Evolutionary conservation across 2,797 vertebrate species (phyloP).

Genomic region (Australoheros facetus): DNA sequence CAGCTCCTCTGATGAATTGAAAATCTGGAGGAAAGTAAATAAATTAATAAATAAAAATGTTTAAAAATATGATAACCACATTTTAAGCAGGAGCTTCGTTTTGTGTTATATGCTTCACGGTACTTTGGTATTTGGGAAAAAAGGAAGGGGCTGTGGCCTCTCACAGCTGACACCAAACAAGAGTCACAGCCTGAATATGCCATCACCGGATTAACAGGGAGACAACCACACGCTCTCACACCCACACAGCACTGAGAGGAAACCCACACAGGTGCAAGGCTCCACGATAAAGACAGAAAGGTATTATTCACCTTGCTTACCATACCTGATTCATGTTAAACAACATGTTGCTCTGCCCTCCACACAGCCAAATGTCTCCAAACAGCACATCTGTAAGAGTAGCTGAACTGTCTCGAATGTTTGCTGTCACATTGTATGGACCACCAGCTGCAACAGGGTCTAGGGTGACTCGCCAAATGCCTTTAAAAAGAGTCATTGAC

Average conservation of each 20-base stretch:
- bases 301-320: not conserved
- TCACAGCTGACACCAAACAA: not conserved
- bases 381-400: constrained; percentile 86
- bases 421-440: constrained; percentile 81
- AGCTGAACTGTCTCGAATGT: constrained; percentile 12
- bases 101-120: not conserved
- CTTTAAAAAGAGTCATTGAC: constrained; percentile 25
- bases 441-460: constrained; percentile 83
- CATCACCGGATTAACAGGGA: not conserved
- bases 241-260: not conserved
- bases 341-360: constrained; percentile 96
- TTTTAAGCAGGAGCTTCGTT: not conserved
- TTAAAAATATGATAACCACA: not conserved
- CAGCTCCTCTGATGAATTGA: constrained; percentile 85
- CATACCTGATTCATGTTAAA: constrained; percentile 85
- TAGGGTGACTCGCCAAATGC: constrained; percentile 83
- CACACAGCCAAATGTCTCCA: constrained; percentile 93
- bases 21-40: constrained; percentile 74
- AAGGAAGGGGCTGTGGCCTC: not conserved
- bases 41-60: not conserved
- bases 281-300: not conserved
- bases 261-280: not conserved
- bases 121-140: not conserved
- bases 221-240: not conserved
- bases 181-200: not conserved